Conservation (phyloP, 2,888 invertebrate species). For the Ichneumoninae sp. region DNA sequence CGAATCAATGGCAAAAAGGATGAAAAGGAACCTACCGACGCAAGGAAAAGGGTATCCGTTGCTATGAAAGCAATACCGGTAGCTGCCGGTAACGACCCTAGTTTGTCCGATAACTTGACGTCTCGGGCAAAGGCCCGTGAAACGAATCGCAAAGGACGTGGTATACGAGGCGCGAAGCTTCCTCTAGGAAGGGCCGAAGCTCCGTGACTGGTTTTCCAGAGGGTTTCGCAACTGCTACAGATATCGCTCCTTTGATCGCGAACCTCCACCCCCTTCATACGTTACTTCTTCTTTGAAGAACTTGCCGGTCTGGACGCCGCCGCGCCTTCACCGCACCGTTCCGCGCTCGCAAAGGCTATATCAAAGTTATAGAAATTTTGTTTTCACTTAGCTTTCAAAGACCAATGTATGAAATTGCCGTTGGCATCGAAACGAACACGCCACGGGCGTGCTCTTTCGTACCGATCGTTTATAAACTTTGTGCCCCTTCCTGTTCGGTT, state of each 20-base stretch:
- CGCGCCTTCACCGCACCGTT: background rate
- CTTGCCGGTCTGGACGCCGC: background rate
- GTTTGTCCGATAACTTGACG: slow-evolving; percentile 19
- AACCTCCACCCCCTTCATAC: slow-evolving; percentile 25
- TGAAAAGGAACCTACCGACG: background rate
- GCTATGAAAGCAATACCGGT: background rate
- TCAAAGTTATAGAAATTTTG: slow-evolving; percentile 50
- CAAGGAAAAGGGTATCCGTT: background rate
- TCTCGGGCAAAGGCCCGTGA: slow-evolving; percentile 11
- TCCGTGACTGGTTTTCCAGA: slow-evolving; percentile 25
- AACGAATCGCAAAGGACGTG: background rate
- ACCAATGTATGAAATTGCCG: background rate
- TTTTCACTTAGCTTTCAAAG: slow-evolving; percentile 26
- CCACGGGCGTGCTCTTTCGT: background rate
- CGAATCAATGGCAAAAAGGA: background rate
- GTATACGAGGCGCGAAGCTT: slow-evolving; percentile 4
- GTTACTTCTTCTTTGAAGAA: background rate
- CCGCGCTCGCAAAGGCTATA: background rate
- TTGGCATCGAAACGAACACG: background rate
- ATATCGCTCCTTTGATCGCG: slow-evolving; percentile 54
- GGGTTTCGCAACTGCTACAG: background rate
- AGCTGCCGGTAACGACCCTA: slow-evolving; percentile 19
- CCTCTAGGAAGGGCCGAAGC: background rate
- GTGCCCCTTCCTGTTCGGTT: background rate
- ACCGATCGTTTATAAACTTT: background rate